These are phyloP conservation scores for Acrobasis repandana DNA, from an alignment of 2,888 invertebrate species.

Conservation along the genomic window DNA sequence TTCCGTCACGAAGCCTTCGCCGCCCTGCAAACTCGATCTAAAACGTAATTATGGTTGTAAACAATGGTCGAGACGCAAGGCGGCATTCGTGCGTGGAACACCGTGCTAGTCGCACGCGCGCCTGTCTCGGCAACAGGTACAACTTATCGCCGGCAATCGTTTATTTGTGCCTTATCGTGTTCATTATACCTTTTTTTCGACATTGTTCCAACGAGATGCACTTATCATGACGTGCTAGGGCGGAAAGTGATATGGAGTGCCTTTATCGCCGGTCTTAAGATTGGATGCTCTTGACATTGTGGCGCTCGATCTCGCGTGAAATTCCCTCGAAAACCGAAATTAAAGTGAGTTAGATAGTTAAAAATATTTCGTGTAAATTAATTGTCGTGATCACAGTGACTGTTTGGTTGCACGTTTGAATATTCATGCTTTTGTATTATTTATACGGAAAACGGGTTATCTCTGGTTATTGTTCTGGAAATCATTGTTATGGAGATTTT, in stretches of 20 bases:
- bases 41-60: slow-evolving; percentile 79
- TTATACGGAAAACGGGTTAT: slow-evolving; percentile 65
- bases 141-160: slow-evolving; percentile 50
- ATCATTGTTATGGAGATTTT: slow-evolving; percentile 75
- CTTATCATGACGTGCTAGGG: slow-evolving; percentile 51
- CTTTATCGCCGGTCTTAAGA: slow-evolving; percentile 50
- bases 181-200: slow-evolving; percentile 45
- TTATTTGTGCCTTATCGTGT: slow-evolving; percentile 66
- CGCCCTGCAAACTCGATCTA: slow-evolving; percentile 71
- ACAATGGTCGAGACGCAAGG: slow-evolving; percentile 66
- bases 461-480: slow-evolving; percentile 65
- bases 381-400: slow-evolving; percentile 58
- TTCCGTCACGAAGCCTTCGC: slow-evolving; percentile 73
- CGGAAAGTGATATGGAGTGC: slow-evolving; percentile 42
- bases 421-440: slow-evolving; percentile 61
- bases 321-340: slow-evolving; percentile 30
- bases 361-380: slow-evolving; percentile 40
- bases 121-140: slow-evolving; percentile 51
- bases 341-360: slow-evolving; percentile 41
- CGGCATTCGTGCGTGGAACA: slow-evolving; percentile 75
- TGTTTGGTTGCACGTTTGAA: slow-evolving; percentile 58
- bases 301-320: slow-evolving; percentile 39
- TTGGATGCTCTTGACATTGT: slow-evolving; percentile 65
- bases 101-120: slow-evolving; percentile 69
- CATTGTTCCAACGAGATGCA: slow-evolving; percentile 56